Base-by-base conservation (phyloP, 2,888 invertebrate genomes). In the Meta bourneti region DNA sequence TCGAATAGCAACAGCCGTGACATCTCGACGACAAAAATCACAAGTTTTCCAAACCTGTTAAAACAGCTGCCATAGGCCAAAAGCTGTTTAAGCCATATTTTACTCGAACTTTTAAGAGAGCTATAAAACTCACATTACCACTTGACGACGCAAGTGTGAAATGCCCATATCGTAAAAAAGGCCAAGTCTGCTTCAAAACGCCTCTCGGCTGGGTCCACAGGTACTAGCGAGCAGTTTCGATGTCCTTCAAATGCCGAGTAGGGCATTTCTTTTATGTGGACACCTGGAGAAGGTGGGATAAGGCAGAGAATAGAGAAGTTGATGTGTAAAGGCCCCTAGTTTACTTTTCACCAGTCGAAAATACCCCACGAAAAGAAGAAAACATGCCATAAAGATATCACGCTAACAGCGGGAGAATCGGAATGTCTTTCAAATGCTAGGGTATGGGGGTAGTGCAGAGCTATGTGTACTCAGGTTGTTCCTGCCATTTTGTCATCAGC, bases 191-290 rank as follows among this genome's bases (percentile, higher is more conserved):
- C 49, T 13, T 34, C 9, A n/a, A 70, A 83, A 20, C 75, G 8
- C 72, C 52, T 51, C 77, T 48, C 78, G 79, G 69, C 70, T 70
- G 9, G 61, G 77, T 90, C 19, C 51, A 86, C 85, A 86, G 83
- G 61, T 61, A 90, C 89, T 71, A 34, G 52, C 82, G 61, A 86
- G 81, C 86, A 75, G 81, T 91, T 82, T 72, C 75, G 61, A 69
- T 87, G 79, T 87, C 83, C 82, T 83, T 87, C 69, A 49, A 71
- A 81, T 19, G 81, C 75, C 51, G 34, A 51, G 34, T 48, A 34
- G 71, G 84, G 52, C 54, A 61, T 48, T 34, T 49, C 86, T 90
- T 90, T 90, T 90, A 90, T 90, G 80, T 51, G 90, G 81, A 82
- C 83, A 91, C 91, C 87, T 91, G 83, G 77, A 74, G 78, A 49